These are phyloP conservation scores for Climacteris rufus DNA, from an alignment of 2,113 vertebrate species.

Conservation along the genomic window DNA sequence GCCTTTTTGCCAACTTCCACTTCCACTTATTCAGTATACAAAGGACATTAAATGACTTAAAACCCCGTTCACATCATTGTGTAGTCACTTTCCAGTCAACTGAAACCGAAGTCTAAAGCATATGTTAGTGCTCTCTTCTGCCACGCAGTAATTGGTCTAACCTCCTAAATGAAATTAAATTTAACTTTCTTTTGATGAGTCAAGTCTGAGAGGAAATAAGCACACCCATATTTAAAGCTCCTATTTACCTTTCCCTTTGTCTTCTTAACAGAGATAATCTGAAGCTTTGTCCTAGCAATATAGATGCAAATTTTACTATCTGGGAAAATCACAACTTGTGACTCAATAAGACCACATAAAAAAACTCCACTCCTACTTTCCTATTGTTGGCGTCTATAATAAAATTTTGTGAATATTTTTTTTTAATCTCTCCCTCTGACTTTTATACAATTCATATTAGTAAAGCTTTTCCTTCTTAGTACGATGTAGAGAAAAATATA, in stretches of 20 bases:
- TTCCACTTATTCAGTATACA: background rate
- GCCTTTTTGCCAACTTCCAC: background rate
- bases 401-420: background rate
- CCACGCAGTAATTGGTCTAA: background rate
- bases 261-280: background rate
- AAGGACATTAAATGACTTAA: background rate
- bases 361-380: background rate
- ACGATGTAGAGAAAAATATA: background rate
- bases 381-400: background rate
- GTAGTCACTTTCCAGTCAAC: background rate
- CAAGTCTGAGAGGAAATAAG: conserved; percentile 4
- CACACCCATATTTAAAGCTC: background rate
- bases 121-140: background rate
- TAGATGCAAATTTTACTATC: conserved; percentile 28
- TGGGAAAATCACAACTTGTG: background rate
- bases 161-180: conserved; percentile 19
- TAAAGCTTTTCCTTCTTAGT: background rate
- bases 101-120: background rate
- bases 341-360: background rate
- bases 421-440: background rate
- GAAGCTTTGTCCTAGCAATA: conserved; percentile 7
- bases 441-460: background rate
- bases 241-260: conserved; percentile 18
- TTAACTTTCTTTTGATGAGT: conserved; percentile 27
- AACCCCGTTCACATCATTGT: background rate